phyloP scores from a whole-genome alignment of 2,113 vertebrate genomes.

The Noctilio leporinus region DNA sequence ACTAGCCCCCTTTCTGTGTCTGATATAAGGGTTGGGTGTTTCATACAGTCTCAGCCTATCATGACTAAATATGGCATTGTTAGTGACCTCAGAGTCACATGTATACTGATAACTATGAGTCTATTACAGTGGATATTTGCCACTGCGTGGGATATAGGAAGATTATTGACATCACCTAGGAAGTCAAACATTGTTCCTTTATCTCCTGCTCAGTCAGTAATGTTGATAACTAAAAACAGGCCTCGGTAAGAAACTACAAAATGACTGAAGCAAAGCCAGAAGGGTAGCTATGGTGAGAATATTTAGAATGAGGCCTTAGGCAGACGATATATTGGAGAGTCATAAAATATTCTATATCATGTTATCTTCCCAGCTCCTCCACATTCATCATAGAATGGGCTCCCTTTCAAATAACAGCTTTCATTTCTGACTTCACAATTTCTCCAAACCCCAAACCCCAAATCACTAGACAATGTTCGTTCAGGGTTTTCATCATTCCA shows the following conservation, averaged over 20 bases:
- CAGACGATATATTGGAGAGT: constrained; percentile 37
- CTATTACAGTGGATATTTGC: background rate
- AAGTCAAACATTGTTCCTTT: constrained; percentile 54
- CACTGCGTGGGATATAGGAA: constrained; percentile 52
- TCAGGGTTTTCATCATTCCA: background rate
- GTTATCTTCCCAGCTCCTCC: background rate
- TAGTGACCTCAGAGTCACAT: constrained; percentile 30
- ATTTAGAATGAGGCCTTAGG: constrained; percentile 56
- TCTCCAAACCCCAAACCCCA: background rate
- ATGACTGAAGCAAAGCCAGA: constrained; percentile 51
- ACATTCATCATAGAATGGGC: background rate
- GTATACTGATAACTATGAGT: background rate
- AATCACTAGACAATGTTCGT: background rate
- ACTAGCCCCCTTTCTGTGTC: background rate
- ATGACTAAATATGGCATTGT: background rate
- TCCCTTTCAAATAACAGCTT: background rate
- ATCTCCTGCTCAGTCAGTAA: constrained; percentile 51
- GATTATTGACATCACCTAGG: constrained; percentile 60
- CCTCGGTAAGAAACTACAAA: constrained; percentile 40
- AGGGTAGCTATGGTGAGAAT: constrained; percentile 47
- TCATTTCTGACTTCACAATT: background rate
- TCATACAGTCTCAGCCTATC: background rate
- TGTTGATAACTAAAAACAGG: constrained; percentile 63
- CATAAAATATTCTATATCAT: background rate
- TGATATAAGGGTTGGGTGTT: background rate